Percentiles rank a stretch among this genome's conserved stretches.
Conservation (phyloP, 2,888 invertebrate species). For the Lysandra bellargus region DNA sequence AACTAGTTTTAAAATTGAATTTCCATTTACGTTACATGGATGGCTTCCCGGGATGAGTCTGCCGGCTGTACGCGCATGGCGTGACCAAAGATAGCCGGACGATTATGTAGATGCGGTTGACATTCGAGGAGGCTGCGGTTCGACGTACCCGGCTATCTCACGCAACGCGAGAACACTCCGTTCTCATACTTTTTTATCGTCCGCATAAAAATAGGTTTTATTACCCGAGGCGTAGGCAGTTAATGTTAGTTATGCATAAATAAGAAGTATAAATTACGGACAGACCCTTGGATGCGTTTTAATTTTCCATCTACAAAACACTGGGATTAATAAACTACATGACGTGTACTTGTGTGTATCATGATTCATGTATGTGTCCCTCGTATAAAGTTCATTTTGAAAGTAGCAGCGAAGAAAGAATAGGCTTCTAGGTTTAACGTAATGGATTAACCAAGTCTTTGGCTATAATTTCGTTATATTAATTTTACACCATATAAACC, state of each 20-base stretch:
- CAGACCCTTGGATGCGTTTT: conserved; percentile 38
- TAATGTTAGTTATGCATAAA: conserved; percentile 14
- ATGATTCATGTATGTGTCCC: too few species aligned
- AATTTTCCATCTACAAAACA: conserved; percentile 57
- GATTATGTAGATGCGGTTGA: conserved; percentile 67
- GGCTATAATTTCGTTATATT: too few species aligned
- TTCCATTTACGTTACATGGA: conserved; percentile 43
- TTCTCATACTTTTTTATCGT: conserved; percentile 43
- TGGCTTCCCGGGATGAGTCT: conserved; percentile 47
- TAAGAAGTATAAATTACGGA: conserved; percentile 4
- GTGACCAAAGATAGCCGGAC: conserved; percentile 55
- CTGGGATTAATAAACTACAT: neutral
- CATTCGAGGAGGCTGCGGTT: conserved; percentile 56
- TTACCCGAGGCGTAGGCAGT: conserved; percentile 7
- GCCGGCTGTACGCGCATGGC: conserved; percentile 47
- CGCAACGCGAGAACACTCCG: conserved; percentile 68
- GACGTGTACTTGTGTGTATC: neutral
- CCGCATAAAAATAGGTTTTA: conserved; percentile 39
- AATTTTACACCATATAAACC: neutral
- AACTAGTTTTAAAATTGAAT: conserved; percentile 37
- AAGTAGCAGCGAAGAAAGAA: too few species aligned
- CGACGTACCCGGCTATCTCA: conserved; percentile 58
- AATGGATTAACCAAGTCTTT: too few species aligned
- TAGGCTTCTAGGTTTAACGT: too few species aligned
- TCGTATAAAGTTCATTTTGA: too few species aligned